phyloP scores from a whole-genome alignment of 2,797 vertebrate species.

The Bothrops alternatus region DNA sequence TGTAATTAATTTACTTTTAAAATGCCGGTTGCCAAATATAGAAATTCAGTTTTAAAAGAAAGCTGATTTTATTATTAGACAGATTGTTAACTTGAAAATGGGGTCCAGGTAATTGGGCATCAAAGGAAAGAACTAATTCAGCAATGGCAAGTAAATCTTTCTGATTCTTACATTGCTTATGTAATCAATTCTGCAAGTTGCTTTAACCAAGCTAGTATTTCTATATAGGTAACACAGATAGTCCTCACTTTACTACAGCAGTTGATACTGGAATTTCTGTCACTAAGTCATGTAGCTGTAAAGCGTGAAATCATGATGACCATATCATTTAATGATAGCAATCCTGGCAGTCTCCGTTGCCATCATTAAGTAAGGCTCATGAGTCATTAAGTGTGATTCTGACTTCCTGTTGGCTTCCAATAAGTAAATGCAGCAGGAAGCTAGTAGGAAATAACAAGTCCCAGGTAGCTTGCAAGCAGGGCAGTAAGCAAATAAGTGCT shows the following conservation, averaged over 20 bases:
- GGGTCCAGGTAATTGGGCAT: neutral
- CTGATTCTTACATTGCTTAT: neutral
- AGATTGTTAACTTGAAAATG: neutral
- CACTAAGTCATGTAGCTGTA: neutral
- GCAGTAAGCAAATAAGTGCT: neutral
- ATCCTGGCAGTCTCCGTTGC: neutral
- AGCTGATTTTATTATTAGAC: neutral
- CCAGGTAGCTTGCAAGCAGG: neutral
- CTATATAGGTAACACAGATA: neutral
- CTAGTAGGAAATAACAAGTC: neutral
- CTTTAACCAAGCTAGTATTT: neutral
- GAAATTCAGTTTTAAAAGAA: neutral
- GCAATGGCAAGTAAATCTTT: neutral
- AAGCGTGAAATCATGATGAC: neutral
- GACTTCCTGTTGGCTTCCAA: neutral
- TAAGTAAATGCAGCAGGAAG: neutral
- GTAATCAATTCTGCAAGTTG: neutral
- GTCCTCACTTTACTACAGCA: neutral
- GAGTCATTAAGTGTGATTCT: neutral
- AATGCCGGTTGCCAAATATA: neutral
- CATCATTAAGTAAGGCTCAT: neutral
- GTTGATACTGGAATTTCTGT: neutral
- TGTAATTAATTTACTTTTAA: neutral
- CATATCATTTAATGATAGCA: neutral
- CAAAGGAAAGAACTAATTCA: neutral